Base-by-base conservation (phyloP, 2,888 invertebrate genomes). In the Xestia c-nigrum region DNA sequence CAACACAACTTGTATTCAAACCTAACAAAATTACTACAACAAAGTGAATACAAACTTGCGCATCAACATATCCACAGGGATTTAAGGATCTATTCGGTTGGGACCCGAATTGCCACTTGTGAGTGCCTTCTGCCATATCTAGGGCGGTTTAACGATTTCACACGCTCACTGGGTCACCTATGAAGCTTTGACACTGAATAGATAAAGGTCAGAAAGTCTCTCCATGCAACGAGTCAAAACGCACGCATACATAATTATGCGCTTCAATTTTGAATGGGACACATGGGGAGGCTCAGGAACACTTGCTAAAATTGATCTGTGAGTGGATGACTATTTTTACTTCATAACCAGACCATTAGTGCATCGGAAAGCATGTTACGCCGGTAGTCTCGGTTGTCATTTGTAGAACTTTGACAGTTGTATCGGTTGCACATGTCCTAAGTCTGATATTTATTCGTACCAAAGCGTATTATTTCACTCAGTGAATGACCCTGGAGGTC, bases 101-200 rank as follows among this genome's bases (percentile, higher is more conserved):
- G 52, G 52, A 61, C 50, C 61, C 40, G 57, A 71, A 75, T 87
- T 74, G 82, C 63, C 85, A 38, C 61, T 85, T 82, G 72, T 77
- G 77, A 79, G 80, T 74, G 72, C 77, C 69, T 79, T 82, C 52
- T 76, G 74, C 66, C 72, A 82, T 80, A 87, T 79, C 79, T 75
- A 55, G 81, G 63, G 31, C 61, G 63, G 73, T 64, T 77, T 77
- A 85, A 86, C 82, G 69, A 72, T 82, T 85, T 81, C 59, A 81
- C 78, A 72, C 81, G 78, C 68, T 69, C 52, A 67, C 80, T 67
- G 76, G 75, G 78, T 81, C 76, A 81, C 76, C 72, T 86, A 64
- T 76, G 66, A 78, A 65, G 63, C 66, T 43, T 64, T 7, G 14
- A 10, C 64, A 59, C 50, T 0, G 14, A 31, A 10, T 21, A 80